These are phyloP conservation scores for Ditula angustiorana DNA, from an alignment of 2,888 invertebrate genomes.

Conservation along the genomic window DNA sequence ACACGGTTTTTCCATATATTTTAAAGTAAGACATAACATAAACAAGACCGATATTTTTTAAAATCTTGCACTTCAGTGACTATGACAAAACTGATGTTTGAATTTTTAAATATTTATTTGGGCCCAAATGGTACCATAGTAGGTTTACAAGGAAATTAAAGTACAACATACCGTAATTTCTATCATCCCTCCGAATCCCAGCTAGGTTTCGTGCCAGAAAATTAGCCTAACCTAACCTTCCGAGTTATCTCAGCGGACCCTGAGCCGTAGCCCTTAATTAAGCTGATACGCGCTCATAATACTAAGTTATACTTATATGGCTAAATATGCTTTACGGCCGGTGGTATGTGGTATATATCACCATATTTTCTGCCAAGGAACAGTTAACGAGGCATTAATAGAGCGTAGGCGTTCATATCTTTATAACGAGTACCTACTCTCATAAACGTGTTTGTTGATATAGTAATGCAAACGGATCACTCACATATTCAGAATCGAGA, in stretches of 20 bases:
- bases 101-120: too few species aligned
- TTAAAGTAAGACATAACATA: too few species aligned
- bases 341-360: neutral
- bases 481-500: too few species aligned
- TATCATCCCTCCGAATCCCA: too few species aligned
- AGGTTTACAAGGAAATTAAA: too few species aligned
- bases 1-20: too few species aligned
- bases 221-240: conserved; percentile 11
- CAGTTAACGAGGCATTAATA: conserved; percentile 36
- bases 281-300: conserved; percentile 3
- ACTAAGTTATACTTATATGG: conserved; percentile 17
- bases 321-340: conserved; percentile 3
- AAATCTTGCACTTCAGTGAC: too few species aligned
- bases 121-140: too few species aligned
- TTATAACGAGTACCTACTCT: conserved; percentile 52
- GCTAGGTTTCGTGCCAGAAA: conserved; percentile 5
- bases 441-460: conserved; percentile 43
- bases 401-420: conserved; percentile 50
- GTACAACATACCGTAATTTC: too few species aligned
- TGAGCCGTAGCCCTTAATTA: conserved; percentile 31
- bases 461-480: too few species aligned
- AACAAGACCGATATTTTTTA: too few species aligned
- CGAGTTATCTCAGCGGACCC: conserved; percentile 5
- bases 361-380: conserved; percentile 33
- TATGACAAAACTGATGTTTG: too few species aligned